phyloP scores from a whole-genome alignment of 2,888 invertebrate species.

The Hydrotaea diabolus region DNA sequence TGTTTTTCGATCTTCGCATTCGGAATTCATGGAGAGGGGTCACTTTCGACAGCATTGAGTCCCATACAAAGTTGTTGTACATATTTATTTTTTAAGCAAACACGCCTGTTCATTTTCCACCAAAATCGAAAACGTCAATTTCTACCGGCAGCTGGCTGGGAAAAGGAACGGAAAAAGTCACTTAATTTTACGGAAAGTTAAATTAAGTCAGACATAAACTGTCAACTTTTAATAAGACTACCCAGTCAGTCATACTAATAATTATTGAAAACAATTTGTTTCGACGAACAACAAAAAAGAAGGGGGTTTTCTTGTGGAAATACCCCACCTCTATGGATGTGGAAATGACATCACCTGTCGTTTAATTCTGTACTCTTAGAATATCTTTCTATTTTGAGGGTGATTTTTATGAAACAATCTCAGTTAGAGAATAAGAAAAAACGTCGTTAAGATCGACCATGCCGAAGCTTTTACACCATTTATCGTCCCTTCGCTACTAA shows the following conservation, averaged over 20 bases:
- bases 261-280: conserved; percentile 19
- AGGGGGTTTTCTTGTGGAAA: background rate
- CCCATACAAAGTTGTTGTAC: background rate
- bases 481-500: too few species aligned
- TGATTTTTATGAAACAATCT: too few species aligned
- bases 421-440: too few species aligned
- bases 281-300: background rate
- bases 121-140: background rate
- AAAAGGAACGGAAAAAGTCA: conserved; percentile 34
- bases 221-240: conserved; percentile 41
- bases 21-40: conserved; percentile 19
- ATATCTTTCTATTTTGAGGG: background rate
- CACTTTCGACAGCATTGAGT: background rate
- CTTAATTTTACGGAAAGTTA: conserved; percentile 52
- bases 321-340: background rate
- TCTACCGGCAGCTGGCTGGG: background rate
- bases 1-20: background rate
- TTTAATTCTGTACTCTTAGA: background rate
- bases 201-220: conserved; percentile 59
- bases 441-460: too few species aligned
- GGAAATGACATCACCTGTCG: conserved; percentile 29
- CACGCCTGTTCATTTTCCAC: background rate
- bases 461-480: too few species aligned
- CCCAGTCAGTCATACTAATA: conserved; percentile 16
- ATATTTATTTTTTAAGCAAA: conserved; percentile 5